These are phyloP conservation scores for Xestia ashworthii DNA, from an alignment of 2,888 invertebrate species.

Conservation along the genomic window DNA sequence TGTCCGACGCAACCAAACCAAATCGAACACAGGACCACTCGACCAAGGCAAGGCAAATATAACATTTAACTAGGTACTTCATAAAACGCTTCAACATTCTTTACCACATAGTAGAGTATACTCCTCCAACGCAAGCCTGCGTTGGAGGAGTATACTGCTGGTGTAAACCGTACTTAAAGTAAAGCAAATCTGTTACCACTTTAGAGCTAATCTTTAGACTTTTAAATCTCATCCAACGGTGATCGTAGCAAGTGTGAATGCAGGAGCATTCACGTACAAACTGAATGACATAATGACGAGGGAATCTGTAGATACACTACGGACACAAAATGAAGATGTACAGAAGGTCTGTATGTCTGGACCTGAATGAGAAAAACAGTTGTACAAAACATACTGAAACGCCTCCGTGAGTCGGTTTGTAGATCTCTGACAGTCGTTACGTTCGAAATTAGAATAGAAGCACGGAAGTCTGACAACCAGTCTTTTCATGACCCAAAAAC, in stretches of 20 bases:
- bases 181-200: conserved; percentile 19
- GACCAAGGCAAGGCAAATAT: no score
- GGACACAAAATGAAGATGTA: neutral
- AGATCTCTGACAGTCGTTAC: neutral
- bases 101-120: neutral
- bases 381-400: neutral
- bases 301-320: conserved; percentile 39
- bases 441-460: neutral
- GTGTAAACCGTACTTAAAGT: neutral
- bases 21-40: no score
- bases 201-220: conserved; percentile 32
- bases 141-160: no score
- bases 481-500: neutral
- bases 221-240: conserved; percentile 45
- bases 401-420: neutral
- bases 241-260: conserved; percentile 47
- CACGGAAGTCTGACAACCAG: neutral
- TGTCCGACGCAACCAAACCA: no score
- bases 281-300: conserved; percentile 49
- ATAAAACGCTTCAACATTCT: neutral
- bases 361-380: neutral
- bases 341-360: conserved; percentile 5
- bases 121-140: neutral
- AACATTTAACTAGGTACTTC: no score
- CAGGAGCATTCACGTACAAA: conserved; percentile 15